phyloP scores from a whole-genome alignment of 2,888 invertebrate species.

The Acanthacorydalis orientalis region DNA sequence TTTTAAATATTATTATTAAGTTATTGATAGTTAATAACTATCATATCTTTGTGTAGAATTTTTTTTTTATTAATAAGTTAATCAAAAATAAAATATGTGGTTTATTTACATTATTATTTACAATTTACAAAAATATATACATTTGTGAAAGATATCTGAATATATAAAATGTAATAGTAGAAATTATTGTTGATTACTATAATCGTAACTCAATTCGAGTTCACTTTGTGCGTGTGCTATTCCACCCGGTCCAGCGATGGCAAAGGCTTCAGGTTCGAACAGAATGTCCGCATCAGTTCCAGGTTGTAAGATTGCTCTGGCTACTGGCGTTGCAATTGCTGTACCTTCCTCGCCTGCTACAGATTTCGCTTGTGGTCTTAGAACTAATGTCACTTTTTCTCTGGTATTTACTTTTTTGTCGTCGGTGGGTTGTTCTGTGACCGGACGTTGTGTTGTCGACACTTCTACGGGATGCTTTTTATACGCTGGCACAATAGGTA shows the following conservation, averaged over 20 bases:
- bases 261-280: constrained; percentile 50
- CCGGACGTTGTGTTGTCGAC: background rate
- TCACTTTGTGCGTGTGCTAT: constrained; percentile 61
- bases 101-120: too few relatives aligned
- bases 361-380: constrained; percentile 50
- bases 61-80: too few relatives aligned
- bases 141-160: too few relatives aligned
- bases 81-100: too few relatives aligned
- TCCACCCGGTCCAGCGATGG: constrained; percentile 59
- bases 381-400: constrained; percentile 23
- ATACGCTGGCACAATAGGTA: constrained; percentile 1
- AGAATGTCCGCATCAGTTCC: constrained; percentile 43
- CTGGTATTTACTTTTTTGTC: background rate
- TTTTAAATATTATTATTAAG: too few relatives aligned
- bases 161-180: too few relatives aligned
- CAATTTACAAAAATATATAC: too few relatives aligned
- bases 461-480: background rate
- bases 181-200: too few relatives aligned
- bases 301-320: constrained; percentile 42
- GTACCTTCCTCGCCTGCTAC: constrained; percentile 45
- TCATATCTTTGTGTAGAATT: too few relatives aligned
- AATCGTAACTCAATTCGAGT: constrained; percentile 23
- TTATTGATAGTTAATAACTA: too few relatives aligned
- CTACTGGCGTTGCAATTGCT: constrained; percentile 52
- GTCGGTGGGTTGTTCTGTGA: background rate